These are phyloP conservation scores for Peromyscus attwateri DNA, from an alignment of 2,797 vertebrate species.

Conservation along the genomic window DNA sequence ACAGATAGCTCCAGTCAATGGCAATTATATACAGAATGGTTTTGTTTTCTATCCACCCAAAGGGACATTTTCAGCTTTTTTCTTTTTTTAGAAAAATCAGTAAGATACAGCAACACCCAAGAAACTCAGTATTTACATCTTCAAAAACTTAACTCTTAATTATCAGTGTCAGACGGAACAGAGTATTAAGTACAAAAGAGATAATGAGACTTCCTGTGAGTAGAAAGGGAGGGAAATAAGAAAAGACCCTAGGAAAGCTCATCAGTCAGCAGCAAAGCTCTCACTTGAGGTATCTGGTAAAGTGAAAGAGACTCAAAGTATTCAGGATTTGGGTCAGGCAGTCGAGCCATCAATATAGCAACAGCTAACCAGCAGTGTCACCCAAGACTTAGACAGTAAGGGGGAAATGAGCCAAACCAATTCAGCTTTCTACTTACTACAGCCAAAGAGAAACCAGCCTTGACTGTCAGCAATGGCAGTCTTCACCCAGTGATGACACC, in stretches of 20 bases:
- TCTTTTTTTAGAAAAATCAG: not conserved
- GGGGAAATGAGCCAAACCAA: not conserved
- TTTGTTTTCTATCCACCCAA: not conserved
- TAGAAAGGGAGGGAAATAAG: not conserved
- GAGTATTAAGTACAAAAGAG: not conserved
- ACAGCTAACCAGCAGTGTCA: not conserved
- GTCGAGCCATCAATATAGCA: not conserved
- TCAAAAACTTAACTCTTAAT: slow-evolving; percentile 40
- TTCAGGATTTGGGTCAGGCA: not conserved
- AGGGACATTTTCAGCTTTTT: not conserved
- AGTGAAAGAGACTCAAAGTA: not conserved
- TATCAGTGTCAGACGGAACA: not conserved
- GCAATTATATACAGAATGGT: slow-evolving; percentile 11
- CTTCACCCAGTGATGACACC: not conserved
- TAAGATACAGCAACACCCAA: not conserved
- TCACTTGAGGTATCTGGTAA: not conserved
- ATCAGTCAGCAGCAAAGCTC: not conserved
- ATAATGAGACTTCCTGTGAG: not conserved
- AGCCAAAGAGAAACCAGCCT: not conserved
- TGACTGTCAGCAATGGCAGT: not conserved
- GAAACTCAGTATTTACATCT: slow-evolving; percentile 34
- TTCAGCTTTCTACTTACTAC: slow-evolving; percentile 7
- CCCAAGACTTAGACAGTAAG: not conserved
- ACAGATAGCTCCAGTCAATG: not conserved
- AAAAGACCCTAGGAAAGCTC: slow-evolving; percentile 3